Conservation (phyloP, 2,113 vertebrate species). For the Microtus richardsoni region DNA sequence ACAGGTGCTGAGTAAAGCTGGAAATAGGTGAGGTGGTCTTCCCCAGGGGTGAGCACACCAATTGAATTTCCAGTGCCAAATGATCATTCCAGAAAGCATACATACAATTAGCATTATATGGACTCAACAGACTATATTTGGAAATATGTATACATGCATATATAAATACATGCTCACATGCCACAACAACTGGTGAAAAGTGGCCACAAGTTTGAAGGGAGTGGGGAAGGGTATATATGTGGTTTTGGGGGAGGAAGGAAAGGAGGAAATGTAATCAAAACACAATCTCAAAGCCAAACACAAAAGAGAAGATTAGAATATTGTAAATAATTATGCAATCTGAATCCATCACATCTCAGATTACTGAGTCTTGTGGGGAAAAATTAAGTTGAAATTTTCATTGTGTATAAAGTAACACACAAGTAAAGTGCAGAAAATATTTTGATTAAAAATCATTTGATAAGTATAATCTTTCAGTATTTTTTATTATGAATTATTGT, state of each 20-base stretch:
- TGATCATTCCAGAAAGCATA: background rate
- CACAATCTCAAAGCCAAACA: background rate
- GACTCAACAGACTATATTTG: too few species aligned
- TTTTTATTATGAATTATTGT: too few species aligned
- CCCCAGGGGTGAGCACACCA: background rate
- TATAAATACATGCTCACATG: fast-evolving
- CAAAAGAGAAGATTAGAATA: background rate
- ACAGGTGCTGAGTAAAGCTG: background rate
- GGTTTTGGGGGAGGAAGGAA: background rate
- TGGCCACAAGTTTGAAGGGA: background rate
- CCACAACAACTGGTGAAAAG: background rate
- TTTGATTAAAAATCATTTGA: too few species aligned
- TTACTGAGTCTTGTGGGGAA: background rate
- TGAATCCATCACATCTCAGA: background rate
- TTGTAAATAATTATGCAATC: background rate
- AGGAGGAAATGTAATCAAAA: background rate
- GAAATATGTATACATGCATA: background rate
- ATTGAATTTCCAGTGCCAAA: background rate
- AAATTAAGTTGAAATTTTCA: background rate
- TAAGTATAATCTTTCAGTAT: too few species aligned
- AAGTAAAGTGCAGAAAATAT: too few species aligned
- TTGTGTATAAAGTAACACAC: too few species aligned
- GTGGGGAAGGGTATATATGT: fast-evolving
- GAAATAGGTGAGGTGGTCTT: background rate
- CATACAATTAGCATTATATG: background rate